These are phyloP conservation scores for Clostera curtula DNA, from an alignment of 2,888 invertebrate genomes.

Conservation along the genomic window DNA sequence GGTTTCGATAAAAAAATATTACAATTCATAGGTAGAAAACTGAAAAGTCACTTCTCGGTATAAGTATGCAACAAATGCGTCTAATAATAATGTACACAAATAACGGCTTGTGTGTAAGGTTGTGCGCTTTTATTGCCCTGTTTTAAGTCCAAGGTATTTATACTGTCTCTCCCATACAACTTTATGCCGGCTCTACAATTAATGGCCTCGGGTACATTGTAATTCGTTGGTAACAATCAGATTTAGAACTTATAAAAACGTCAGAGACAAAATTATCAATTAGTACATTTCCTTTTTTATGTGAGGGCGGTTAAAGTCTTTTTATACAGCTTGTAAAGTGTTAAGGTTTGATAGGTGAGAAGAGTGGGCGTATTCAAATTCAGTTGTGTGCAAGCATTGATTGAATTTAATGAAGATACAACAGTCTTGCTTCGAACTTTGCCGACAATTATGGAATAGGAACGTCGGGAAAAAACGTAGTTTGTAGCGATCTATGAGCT, in stretches of 20 bases:
- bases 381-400: too few relatives aligned
- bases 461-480: too few relatives aligned
- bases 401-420: too few relatives aligned
- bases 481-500: too few relatives aligned
- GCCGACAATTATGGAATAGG: too few relatives aligned
- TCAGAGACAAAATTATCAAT: slow-evolving; percentile 10
- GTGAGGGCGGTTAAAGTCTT: not conserved
- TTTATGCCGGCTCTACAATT: slow-evolving; percentile 11
- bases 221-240: slow-evolving; percentile 14
- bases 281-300: slow-evolving; percentile 3
- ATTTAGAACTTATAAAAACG: slow-evolving; percentile 16
- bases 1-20: not conserved
- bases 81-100: slow-evolving; percentile 34
- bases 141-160: slow-evolving; percentile 17
- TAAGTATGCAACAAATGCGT: slow-evolving; percentile 19
- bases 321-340: not conserved
- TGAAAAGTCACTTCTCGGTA: slow-evolving; percentile 22
- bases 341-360: not conserved
- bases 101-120: slow-evolving; percentile 26
- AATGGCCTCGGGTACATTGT: slow-evolving; percentile 14
- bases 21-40: not conserved
- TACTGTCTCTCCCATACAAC: slow-evolving; percentile 10
- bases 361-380: too few relatives aligned
- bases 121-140: slow-evolving; percentile 33
- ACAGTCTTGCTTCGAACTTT: too few relatives aligned